Conservation (phyloP, 2,888 invertebrate genomes). For the Coenonympha glycerion region DNA sequence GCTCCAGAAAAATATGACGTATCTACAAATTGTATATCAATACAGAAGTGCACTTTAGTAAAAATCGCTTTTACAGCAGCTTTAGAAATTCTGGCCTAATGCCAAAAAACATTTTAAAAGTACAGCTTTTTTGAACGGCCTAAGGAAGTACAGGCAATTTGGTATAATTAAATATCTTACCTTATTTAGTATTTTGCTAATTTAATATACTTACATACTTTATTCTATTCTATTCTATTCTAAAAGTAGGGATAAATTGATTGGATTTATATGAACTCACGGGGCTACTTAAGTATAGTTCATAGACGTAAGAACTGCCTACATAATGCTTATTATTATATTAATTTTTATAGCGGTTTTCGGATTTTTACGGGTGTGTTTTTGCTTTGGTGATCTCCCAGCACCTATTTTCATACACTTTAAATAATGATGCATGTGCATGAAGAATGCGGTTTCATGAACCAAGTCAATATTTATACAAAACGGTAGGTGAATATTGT, state of each 20-base stretch:
- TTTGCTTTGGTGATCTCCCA: background rate
- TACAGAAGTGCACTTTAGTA: background rate
- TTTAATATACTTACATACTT: no score
- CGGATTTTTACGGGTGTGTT: constrained; percentile 4
- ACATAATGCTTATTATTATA: background rate
- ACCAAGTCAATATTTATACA: no score
- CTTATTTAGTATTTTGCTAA: no score
- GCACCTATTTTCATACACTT: background rate
- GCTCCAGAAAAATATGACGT: background rate
- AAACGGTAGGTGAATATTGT: no score
- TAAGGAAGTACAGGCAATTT: background rate
- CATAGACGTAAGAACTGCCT: background rate
- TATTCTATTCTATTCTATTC: no score
- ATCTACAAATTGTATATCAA: background rate
- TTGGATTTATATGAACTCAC: no score
- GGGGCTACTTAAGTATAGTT: no score
- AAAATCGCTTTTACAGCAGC: constrained; percentile 3
- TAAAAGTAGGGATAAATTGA: no score
- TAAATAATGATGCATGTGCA: constrained; percentile 17
- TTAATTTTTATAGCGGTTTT: constrained; percentile 1
- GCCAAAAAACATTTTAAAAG: constrained; percentile 13
- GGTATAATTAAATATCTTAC: background rate
- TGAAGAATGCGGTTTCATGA: constrained; percentile 8
- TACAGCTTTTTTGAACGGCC: constrained; percentile 8
- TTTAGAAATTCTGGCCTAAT: constrained; percentile 8